Percentiles rank a stretch among this genome's conserved stretches.
phyloP scores from a whole-genome alignment of 2,888 invertebrate genomes.

The Argyresthia albistria region DNA sequence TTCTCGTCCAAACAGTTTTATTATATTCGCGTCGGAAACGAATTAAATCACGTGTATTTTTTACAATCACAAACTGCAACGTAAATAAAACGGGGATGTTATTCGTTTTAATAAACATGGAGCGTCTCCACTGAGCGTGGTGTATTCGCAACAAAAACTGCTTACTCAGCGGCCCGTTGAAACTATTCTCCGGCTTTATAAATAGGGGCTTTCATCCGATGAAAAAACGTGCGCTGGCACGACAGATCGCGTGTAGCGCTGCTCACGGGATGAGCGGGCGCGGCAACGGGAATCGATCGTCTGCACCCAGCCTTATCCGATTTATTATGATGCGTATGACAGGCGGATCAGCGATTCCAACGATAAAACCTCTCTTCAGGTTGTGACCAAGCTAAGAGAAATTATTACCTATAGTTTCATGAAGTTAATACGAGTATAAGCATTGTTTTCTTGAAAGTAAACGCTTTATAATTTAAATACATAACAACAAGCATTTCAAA shows the following conservation, averaged over 20 bases:
- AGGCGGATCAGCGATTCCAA: not conserved
- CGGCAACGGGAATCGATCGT: not conserved
- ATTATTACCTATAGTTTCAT: no score
- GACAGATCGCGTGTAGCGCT: conserved; percentile 53
- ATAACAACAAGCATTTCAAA: no score
- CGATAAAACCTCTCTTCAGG: no score
- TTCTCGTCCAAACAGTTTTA: conserved; percentile 7
- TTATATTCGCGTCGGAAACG: not conserved
- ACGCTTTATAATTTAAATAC: no score
- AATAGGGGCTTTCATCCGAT: conserved; percentile 56
- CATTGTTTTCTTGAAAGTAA: no score
- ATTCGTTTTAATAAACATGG: conserved; percentile 20
- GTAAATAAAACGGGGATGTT: not conserved
- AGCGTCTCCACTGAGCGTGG: conserved; percentile 16
- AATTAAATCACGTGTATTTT: not conserved
- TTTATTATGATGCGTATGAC: not conserved
- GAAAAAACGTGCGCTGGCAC: conserved; percentile 50
- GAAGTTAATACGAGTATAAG: no score
- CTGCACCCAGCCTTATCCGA: not conserved
- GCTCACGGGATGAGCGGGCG: not conserved
- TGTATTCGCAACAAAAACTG: conserved; percentile 42
- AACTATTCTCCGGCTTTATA: conserved; percentile 51
- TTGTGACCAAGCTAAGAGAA: no score
- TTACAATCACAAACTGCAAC: not conserved
- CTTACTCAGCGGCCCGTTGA: conserved; percentile 51